Conservation (phyloP, 2,888 invertebrate genomes). For the Lasioglossum figueresi region DNA sequence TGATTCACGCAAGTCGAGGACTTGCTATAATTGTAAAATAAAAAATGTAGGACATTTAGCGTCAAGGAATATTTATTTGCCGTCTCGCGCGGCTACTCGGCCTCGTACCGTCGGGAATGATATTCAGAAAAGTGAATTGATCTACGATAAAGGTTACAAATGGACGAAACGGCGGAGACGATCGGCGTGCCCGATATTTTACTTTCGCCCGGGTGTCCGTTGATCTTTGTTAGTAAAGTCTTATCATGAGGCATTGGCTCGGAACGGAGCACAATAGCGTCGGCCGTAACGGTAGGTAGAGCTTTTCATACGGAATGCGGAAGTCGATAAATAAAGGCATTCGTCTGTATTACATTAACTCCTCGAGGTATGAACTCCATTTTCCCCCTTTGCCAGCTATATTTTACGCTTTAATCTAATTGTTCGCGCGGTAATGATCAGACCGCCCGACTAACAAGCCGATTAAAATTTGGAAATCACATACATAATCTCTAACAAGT, state of each 20-base stretch:
- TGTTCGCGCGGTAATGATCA: background rate
- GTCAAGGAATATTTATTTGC: conserved; percentile 46
- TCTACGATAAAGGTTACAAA: conserved; percentile 46
- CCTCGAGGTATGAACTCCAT: conserved; percentile 12
- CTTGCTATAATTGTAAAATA: too few species aligned
- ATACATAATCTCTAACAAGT: background rate
- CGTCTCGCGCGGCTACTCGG: conserved; percentile 16
- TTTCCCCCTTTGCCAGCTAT: conserved; percentile 28
- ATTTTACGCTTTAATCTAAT: conserved; percentile 30
- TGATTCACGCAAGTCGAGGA: too few species aligned
- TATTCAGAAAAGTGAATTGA: conserved; percentile 46
- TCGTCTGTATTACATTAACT: conserved; percentile 44
- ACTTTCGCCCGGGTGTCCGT: conserved; percentile 37
- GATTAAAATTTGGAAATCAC: background rate
- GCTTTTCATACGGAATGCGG: conserved; percentile 10
- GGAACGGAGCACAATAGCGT: conserved; percentile 14
- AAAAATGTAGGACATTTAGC: too few species aligned
- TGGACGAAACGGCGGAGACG: conserved; percentile 27
- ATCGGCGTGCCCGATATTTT: conserved; percentile 39
- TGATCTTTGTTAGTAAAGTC: conserved; percentile 43
- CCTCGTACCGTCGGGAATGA: conserved; percentile 32
- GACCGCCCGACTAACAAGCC: background rate
- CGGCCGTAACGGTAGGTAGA: background rate
- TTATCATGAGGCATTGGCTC: conserved; percentile 43
- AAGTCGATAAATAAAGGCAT: conserved; percentile 39